Evolutionary conservation across 2,797 vertebrate species (phyloP).

Genomic region (Pygocentrus nattereri): DNA sequence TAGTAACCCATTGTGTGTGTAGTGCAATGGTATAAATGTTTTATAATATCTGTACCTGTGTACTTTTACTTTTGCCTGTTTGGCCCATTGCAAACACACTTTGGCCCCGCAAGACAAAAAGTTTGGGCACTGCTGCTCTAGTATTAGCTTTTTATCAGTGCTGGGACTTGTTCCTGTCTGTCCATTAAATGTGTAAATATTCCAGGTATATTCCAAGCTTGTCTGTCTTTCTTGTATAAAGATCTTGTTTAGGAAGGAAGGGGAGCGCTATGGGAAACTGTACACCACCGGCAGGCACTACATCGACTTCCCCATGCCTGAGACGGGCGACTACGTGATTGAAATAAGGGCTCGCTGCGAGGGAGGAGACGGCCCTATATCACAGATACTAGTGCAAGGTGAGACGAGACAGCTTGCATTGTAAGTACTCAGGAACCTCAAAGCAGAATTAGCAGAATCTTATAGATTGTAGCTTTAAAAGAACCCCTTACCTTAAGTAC

Average conservation of each 20-base stretch:
- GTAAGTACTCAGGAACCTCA: neutral
- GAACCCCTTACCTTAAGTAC: neutral
- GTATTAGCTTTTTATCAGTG: too few relatives aligned
- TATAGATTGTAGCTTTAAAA: neutral
- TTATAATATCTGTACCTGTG: too few relatives aligned
- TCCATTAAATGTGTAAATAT: too few relatives aligned
- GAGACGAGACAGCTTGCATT: slow-evolving; percentile 36
- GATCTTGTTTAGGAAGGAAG: slow-evolving; percentile 95
- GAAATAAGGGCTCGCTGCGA: slow-evolving; percentile 95
- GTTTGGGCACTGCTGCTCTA: too few relatives aligned
- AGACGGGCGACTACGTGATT: slow-evolving; percentile 90
- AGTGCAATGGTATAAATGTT: too few relatives aligned
- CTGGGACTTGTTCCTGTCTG: too few relatives aligned
- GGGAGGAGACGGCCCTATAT: slow-evolving; percentile 94
- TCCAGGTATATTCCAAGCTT: too few relatives aligned
- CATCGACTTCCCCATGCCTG: slow-evolving; percentile 93
- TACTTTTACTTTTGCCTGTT: too few relatives aligned
- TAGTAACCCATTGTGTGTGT: too few relatives aligned
- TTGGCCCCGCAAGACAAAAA: too few relatives aligned
- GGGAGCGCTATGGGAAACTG: slow-evolving; percentile 90
- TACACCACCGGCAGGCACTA: slow-evolving; percentile 94
- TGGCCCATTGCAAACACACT: too few relatives aligned
- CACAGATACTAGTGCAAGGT: slow-evolving; percentile 92
- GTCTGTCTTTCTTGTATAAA: slow-evolving; percentile 58
- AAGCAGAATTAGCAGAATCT: too few relatives aligned